phyloP scores from a whole-genome alignment of 2,113 vertebrate species.

The Stegostoma tigrinum region DNA sequence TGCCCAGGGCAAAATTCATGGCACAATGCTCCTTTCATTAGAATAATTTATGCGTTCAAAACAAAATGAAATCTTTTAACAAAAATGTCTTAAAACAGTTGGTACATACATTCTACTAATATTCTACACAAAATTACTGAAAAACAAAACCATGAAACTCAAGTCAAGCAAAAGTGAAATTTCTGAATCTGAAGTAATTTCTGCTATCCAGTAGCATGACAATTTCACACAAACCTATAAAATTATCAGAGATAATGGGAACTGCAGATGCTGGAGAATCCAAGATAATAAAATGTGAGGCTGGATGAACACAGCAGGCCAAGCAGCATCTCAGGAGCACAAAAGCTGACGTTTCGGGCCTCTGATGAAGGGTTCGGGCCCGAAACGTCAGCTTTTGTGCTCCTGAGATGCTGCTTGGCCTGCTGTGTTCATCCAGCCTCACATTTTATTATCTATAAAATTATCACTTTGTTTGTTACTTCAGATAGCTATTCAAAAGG shows the following conservation, averaged over 20 bases:
- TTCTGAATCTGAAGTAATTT: background rate
- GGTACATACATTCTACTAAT: background rate
- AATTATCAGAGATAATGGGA: too few relatives aligned
- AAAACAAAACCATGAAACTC: background rate
- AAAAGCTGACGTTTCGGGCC: too few relatives aligned
- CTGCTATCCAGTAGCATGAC: background rate
- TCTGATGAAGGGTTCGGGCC: too few relatives aligned
- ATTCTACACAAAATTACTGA: background rate
- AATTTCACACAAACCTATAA: slow-evolving; percentile 21
- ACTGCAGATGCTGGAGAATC: too few relatives aligned
- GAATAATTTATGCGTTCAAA: slow-evolving; percentile 25
- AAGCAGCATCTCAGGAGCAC: too few relatives aligned
- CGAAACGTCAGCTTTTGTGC: too few relatives aligned
- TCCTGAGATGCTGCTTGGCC: too few relatives aligned
- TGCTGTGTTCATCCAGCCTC: too few relatives aligned
- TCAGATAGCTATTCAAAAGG: slow-evolving; percentile 10
- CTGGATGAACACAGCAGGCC: too few relatives aligned
- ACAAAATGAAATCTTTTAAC: background rate
- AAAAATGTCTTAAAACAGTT: background rate
- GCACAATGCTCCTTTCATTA: background rate
- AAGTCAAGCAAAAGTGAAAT: background rate
- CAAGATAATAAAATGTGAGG: too few relatives aligned
- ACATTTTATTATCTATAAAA: too few relatives aligned
- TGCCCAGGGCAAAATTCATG: background rate
- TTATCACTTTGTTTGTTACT: background rate